Evolutionary conservation across 2,113 vertebrate species (phyloP).

Genomic region (Donacobius atricapilla): DNA sequence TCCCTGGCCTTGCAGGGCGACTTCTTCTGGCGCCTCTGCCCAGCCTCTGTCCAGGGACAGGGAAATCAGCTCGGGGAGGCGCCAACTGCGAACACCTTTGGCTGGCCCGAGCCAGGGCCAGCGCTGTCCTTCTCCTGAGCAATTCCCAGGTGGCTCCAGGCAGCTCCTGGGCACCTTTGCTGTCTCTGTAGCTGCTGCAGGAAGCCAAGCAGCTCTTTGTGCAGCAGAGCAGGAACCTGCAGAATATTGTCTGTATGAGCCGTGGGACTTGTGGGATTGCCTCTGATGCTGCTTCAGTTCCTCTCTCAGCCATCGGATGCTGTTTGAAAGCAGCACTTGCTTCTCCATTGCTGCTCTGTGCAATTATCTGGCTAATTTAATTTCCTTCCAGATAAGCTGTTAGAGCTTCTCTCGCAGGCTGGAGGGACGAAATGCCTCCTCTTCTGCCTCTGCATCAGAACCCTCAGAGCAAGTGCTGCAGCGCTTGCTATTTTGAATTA

Average conservation of each 20-base stretch:
- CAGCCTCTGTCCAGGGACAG: neutral
- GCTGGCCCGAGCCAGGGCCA: neutral
- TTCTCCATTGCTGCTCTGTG: slow-evolving; percentile 11
- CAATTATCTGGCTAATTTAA: slow-evolving; percentile 61
- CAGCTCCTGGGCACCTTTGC: neutral
- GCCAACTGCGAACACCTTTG: neutral
- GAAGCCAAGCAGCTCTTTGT: neutral
- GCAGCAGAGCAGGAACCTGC: neutral
- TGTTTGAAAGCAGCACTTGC: slow-evolving; percentile 3
- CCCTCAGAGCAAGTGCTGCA: neutral
- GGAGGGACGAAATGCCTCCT: neutral
- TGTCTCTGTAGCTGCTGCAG: neutral
- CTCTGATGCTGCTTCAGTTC: neutral
- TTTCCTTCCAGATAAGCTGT: slow-evolving; percentile 36
- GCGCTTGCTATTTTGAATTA: neutral
- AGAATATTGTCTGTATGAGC: fast-evolving
- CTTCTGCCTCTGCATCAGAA: neutral
- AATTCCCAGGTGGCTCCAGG: too few relatives aligned
- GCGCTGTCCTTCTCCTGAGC: neutral
- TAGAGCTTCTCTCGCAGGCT: neutral
- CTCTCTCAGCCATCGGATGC: neutral
- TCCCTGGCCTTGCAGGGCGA: too few relatives aligned
- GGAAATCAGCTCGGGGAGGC: neutral
- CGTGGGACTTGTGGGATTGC: neutral
- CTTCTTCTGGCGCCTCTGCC: too few relatives aligned